Evolutionary conservation across 2,888 invertebrate species (phyloP).

Genomic region (Hoplodrina blanda): DNA sequence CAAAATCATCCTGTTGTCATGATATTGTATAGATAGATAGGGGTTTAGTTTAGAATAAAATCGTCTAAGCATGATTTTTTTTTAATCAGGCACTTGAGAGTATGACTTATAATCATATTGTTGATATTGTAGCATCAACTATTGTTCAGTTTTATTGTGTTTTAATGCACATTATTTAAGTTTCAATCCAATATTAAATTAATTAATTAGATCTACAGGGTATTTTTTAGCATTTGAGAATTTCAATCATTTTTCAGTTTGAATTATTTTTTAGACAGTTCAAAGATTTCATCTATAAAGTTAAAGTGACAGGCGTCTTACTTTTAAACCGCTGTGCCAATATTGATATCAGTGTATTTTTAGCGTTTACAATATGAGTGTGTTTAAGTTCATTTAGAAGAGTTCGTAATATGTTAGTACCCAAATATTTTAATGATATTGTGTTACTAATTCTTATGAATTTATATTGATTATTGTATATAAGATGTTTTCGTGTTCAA

Average conservation of each 20-base stretch:
- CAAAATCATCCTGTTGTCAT: constrained; percentile 69
- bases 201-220: constrained; percentile 78
- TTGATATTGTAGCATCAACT: constrained; percentile 52
- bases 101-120: constrained; percentile 50
- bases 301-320: constrained; percentile 44
- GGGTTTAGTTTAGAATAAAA: constrained; percentile 61
- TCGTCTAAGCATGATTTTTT: constrained; percentile 55
- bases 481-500: constrained; percentile 69
- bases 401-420: constrained; percentile 66
- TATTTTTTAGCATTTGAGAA: constrained; percentile 75
- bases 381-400: constrained; percentile 64
- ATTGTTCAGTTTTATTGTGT: constrained; percentile 57
- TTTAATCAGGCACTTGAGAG: constrained; percentile 54
- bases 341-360: constrained; percentile 62
- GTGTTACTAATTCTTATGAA: constrained; percentile 82
- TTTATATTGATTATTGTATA: constrained; percentile 75
- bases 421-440: constrained; percentile 80
- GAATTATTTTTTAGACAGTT: constrained; percentile 51
- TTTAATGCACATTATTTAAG: constrained; percentile 53
- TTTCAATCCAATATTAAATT: constrained; percentile 63
- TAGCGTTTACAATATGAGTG: constrained; percentile 60
- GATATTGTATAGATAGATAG: constrained; percentile 60
- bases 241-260: constrained; percentile 52
- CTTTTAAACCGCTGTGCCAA: constrained; percentile 64
- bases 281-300: constrained; percentile 42